These are phyloP conservation scores for Balaeniceps rex DNA, from an alignment of 2,113 vertebrate genomes.

Conservation along the genomic window DNA sequence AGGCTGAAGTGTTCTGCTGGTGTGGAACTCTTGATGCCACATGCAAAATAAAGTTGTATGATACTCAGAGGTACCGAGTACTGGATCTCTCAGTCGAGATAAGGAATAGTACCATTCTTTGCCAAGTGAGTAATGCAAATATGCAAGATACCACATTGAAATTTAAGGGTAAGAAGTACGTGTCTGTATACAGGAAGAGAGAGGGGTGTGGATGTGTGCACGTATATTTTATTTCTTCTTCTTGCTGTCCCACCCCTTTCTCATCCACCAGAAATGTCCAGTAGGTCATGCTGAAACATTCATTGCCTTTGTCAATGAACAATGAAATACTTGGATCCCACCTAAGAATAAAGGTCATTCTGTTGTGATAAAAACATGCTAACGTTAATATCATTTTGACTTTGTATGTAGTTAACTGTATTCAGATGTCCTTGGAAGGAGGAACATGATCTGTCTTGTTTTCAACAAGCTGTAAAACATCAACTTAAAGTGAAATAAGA, in stretches of 20 bases:
- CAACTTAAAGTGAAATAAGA: not conserved
- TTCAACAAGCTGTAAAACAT: rapidly evolving
- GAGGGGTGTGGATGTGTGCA: not conserved
- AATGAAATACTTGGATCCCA: not conserved
- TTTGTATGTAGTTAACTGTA: not conserved
- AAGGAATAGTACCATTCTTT: not conserved
- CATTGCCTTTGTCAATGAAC: not conserved
- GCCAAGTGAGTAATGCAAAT: not conserved
- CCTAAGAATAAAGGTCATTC: not conserved
- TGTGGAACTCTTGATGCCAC: not conserved
- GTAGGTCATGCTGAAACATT: not conserved
- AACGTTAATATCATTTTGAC: not conserved
- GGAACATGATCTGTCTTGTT: not conserved
- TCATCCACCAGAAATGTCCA: not conserved
- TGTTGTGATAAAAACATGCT: not conserved
- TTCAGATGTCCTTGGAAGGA: not conserved
- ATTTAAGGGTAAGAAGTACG: not conserved
- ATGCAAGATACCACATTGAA: not conserved
- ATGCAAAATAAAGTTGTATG: not conserved
- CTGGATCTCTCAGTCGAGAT: not conserved
- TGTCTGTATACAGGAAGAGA: not conserved
- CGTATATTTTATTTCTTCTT: not conserved
- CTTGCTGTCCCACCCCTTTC: not conserved
- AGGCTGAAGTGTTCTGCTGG: not conserved
- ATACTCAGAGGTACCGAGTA: not conserved